Evolutionary conservation across 2,797 vertebrate species (phyloP).

Genomic region (Apodemus agrarius): DNA sequence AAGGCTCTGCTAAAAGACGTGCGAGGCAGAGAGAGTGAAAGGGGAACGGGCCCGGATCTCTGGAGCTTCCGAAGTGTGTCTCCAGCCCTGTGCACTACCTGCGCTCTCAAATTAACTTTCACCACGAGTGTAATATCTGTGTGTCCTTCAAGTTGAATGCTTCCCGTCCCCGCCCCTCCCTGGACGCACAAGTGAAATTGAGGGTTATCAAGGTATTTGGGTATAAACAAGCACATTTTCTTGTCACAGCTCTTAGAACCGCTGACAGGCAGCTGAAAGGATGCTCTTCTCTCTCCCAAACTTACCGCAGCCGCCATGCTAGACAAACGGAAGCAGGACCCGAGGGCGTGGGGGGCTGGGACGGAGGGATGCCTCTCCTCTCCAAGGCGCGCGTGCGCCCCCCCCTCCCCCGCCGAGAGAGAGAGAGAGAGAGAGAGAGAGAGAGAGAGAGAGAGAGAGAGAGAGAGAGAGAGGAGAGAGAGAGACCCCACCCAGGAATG

Average conservation of each 20-base stretch:
- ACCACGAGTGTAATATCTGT: not conserved
- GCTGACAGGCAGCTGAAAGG: slow-evolving; percentile 79
- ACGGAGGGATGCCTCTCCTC: not conserved
- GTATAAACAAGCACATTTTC: slow-evolving; percentile 85
- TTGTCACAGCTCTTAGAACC: slow-evolving; percentile 80
- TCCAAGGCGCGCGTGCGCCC: accelerated
- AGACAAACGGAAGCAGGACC: slow-evolving; percentile 37
- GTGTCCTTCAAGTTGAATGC: slow-evolving; percentile 78
- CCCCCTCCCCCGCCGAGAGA: too few relatives aligned
- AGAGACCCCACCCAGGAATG: not conserved
- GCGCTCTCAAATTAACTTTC: slow-evolving; percentile 64
- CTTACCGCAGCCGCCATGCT: not conserved
- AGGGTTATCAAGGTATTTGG: slow-evolving; percentile 83
- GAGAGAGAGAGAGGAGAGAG: too few relatives aligned
- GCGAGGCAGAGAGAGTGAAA: slow-evolving; percentile 55
- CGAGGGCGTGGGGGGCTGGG: not conserved
- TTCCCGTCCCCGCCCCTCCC: slow-evolving; percentile 23
- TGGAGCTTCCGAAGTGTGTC: not conserved
- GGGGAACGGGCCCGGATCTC: slow-evolving; percentile 27
- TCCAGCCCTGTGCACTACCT: not conserved
- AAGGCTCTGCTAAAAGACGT: slow-evolving; percentile 80
- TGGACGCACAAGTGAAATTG: slow-evolving; percentile 77
- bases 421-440: too few relatives aligned
- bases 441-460: too few relatives aligned
- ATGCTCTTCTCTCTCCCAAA: slow-evolving; percentile 75